Base-by-base conservation (phyloP, 2,797 vertebrate species). In the Acridotheres tristis region DNA sequence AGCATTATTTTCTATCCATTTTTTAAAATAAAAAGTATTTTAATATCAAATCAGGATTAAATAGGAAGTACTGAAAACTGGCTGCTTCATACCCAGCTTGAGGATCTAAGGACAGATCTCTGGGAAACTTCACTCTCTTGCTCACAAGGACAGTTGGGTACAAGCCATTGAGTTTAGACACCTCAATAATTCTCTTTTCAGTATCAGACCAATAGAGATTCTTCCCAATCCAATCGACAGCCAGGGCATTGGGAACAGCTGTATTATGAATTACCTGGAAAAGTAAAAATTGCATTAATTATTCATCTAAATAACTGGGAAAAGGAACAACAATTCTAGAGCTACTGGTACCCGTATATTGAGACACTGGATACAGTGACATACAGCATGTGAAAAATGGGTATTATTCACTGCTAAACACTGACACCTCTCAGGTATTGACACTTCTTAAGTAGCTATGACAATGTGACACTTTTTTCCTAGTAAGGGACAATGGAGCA, bases 221-320 rank as follows among this genome's bases (percentile, higher is more conserved):
- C 97, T 99, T 99, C 85, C 99, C 99, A 89, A 99, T 99, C 99
- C 99, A 99, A 69, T 99, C 99, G 2, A 99, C 99, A 81, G 99
- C 99, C 95, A 99, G 95, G 18, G 99, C 98, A 84, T 99, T 99
- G 80, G 99, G 99, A 78, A 99, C 98, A 20, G 99, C 99, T 93
- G 99, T 99, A 95, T 98, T 99, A 97, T 99, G 99, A 71, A 99
- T 99, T 88, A 99, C 98, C 99, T 99, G 85, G 43, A 94, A 92
- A 96, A 94, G 93, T 19, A 94, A 93, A 85, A 92, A 93, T 73
- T 47, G 55, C 47, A 74, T 34, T 89, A 93, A 77, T 96, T 94
- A 95, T 68, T 25, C 25, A 47, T 26, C 29, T 71, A 85, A 94
- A 94, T 57, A 45, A 45, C 7, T 3, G 7, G 54, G 10, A 57